These are phyloP conservation scores for Aythya fuligula DNA, from an alignment of 2,797 vertebrate genomes.

Conservation along the genomic window DNA sequence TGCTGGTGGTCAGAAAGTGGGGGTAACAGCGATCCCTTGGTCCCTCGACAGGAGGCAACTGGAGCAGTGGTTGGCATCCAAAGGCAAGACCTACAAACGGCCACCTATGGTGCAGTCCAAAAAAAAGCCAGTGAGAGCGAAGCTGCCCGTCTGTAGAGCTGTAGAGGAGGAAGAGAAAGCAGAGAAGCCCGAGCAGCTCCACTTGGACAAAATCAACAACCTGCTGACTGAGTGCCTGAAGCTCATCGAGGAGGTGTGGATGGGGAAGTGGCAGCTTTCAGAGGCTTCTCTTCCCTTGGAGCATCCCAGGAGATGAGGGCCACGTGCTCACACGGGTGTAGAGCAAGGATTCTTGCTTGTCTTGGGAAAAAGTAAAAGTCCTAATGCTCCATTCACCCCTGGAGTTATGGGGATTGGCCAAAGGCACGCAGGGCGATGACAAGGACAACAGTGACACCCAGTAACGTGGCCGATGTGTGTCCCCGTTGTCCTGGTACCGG, in stretches of 20 bases:
- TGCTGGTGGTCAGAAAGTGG: not conserved
- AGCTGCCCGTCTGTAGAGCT: conserved; percentile 76
- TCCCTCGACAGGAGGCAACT: conserved; percentile 83
- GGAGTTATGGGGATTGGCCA: not conserved
- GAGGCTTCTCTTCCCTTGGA: not conserved
- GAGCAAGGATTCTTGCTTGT: not conserved
- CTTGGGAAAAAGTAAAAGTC: not conserved
- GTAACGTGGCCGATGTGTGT: rapidly evolving
- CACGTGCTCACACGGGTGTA: not conserved
- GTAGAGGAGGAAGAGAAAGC: conserved; percentile 80
- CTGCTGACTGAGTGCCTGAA: conserved; percentile 85
- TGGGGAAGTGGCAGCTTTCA: not conserved
- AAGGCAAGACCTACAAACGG: conserved; percentile 90
- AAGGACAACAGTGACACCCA: rapidly evolving
- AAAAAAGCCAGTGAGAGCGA: conserved; percentile 52
- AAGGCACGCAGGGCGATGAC: rapidly evolving
- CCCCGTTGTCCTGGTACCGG: not conserved
- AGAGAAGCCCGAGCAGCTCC: conserved; percentile 76
- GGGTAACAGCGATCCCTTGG: not conserved
- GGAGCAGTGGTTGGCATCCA: conserved; percentile 88
- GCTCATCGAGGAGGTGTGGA: conserved; percentile 82
- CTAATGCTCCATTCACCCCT: not conserved
- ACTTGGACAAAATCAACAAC: conserved; percentile 76
- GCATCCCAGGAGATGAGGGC: not conserved
- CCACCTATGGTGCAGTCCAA: conserved; percentile 84